Percentiles rank a stretch among this genome's conserved stretches.
phyloP scores from a whole-genome alignment of 1,140 invertebrate species.

The Temnothorax curvispinosus region DNA sequence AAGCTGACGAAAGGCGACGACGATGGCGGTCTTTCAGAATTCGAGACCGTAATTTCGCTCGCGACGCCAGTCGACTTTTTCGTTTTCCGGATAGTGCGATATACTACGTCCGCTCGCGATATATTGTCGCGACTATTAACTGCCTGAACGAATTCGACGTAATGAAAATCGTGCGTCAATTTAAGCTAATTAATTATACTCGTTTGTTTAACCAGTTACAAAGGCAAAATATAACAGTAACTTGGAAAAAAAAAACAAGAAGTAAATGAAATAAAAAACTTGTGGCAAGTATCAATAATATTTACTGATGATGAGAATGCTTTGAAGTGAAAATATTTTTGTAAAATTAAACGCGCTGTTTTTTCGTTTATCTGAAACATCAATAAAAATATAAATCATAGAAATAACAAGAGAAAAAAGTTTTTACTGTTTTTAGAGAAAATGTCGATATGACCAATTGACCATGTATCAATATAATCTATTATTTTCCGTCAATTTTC shows the following conservation, averaged over 20 bases:
- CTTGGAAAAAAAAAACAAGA: background rate
- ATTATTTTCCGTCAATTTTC: background rate
- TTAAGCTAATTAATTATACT: background rate
- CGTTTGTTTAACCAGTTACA: background rate
- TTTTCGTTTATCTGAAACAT: background rate
- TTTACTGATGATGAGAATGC: background rate
- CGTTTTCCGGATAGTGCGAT: background rate
- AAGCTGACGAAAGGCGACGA: background rate
- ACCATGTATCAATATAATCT: background rate
- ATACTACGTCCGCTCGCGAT: background rate
- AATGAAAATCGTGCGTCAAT: background rate
- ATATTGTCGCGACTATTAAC: conserved; percentile 4
- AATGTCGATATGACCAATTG: background rate
- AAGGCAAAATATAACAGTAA: background rate
- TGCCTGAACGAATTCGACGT: background rate
- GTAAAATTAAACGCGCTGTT: conserved; percentile 1
- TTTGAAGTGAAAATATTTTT: conserved; percentile 12
- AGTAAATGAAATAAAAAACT: background rate
- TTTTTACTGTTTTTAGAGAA: background rate
- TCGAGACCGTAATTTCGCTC: conserved; percentile 19
- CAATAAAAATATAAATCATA: conserved; percentile 3
- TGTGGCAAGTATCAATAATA: background rate
- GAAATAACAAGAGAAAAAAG: conserved; percentile 3
- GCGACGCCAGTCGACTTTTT: background rate
- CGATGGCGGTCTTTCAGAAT: background rate